These are phyloP conservation scores for Alca torda DNA, from an alignment of 2,797 vertebrate genomes.

Conservation along the genomic window DNA sequence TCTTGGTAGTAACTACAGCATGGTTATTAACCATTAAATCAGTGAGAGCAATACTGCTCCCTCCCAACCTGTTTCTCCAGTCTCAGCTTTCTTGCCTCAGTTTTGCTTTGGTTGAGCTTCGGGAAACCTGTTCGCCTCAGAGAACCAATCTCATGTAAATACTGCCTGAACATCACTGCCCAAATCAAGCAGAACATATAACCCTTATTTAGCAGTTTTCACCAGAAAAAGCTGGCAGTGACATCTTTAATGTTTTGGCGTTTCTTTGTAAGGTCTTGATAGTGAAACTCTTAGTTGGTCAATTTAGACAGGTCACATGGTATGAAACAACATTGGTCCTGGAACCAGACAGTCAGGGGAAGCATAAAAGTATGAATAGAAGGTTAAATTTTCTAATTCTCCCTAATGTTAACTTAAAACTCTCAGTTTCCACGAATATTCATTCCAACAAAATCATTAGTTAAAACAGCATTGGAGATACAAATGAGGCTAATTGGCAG, in stretches of 20 bases:
- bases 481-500: not conserved
- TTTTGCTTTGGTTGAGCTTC: not conserved
- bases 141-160: rapidly evolving
- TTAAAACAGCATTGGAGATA: not conserved
- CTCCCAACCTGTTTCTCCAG: not conserved
- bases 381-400: not conserved
- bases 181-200: not conserved
- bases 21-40: not conserved
- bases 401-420: not conserved
- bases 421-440: not conserved
- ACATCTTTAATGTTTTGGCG: not conserved
- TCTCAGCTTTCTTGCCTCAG: not conserved
- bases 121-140: not conserved
- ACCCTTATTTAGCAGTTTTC: not conserved
- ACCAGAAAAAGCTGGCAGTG: not conserved
- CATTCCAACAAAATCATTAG: not conserved
- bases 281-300: not conserved
- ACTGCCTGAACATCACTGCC: not conserved
- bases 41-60: not conserved
- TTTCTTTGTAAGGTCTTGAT: not conserved
- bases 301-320: not conserved
- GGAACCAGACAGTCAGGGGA: not conserved
- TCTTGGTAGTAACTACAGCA: not conserved
- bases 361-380: not conserved
- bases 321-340: not conserved